phyloP scores from a whole-genome alignment of 1,140 invertebrate species.

The Caenorhabditis brenneri region DNA sequence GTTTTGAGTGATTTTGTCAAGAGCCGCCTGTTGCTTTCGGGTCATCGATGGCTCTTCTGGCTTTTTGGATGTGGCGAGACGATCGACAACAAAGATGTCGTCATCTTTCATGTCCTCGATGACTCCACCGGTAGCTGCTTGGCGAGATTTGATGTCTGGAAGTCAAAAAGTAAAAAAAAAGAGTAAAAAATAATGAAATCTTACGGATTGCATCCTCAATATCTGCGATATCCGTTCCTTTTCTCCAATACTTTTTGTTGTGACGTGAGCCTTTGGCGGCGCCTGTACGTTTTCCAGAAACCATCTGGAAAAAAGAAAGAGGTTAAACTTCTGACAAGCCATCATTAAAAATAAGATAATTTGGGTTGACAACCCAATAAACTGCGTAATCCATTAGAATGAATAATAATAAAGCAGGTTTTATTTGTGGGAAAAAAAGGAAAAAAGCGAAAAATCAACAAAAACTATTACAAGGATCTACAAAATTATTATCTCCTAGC shows the following conservation, averaged over 20 bases:
- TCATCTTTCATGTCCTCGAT: conserved; percentile 12
- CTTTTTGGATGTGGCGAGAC: not conserved
- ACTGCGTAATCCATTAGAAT: not conserved
- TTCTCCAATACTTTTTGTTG: conserved; percentile 46
- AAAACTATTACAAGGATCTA: not conserved
- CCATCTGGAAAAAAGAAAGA: not conserved
- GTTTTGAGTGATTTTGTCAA: conserved; percentile 43
- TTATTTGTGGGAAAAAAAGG: not conserved
- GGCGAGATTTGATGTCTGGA: conserved; percentile 18
- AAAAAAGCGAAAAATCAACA: not conserved
- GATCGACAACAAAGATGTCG: conserved; percentile 32
- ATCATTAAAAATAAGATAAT: not conserved
- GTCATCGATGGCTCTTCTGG: not conserved
- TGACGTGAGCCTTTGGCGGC: conserved; percentile 36
- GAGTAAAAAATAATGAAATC: not conserved
- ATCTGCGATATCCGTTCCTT: conserved; percentile 14
- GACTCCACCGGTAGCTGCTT: not conserved
- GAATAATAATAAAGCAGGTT: not conserved
- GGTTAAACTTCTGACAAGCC: not conserved
- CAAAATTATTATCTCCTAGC: not conserved
- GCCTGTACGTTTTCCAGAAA: conserved; percentile 5
- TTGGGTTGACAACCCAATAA: not conserved
- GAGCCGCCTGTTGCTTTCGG: conserved; percentile 36
- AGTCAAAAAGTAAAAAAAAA: not conserved
- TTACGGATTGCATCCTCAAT: conserved; percentile 39